Percentiles rank a stretch among this genome's conserved stretches.
Conservation (phyloP, 2,113 vertebrate species). For the Apistogramma diplotaenia region DNA sequence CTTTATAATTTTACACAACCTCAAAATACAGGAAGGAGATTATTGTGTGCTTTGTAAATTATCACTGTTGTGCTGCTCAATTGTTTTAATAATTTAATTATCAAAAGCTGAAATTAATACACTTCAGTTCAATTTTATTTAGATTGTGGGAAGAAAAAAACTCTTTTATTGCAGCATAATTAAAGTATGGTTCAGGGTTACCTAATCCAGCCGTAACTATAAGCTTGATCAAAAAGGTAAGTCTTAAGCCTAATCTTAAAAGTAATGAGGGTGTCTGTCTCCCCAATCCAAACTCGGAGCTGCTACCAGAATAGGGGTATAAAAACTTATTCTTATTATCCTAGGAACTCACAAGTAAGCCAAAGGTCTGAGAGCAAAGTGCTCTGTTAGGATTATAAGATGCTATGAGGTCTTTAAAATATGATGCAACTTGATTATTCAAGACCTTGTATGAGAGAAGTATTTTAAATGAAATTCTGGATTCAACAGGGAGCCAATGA, state of each 20-base stretch:
- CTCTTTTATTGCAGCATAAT: not conserved
- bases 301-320: not conserved
- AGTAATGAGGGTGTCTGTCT: not conserved
- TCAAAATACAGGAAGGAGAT: not conserved
- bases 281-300: not conserved
- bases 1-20: not conserved
- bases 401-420: too few relatives aligned
- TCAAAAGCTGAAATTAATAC: too few relatives aligned
- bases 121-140: not conserved
- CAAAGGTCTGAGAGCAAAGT: not conserved
- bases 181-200: not conserved
- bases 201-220: not conserved
- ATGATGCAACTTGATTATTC: too few relatives aligned
- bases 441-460: too few relatives aligned
- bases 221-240: not conserved
- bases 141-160: not conserved
- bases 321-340: not conserved
- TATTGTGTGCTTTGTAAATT: not conserved
- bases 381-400: too few relatives aligned
- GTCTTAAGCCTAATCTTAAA: not conserved
- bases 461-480: not conserved
- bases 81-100: too few relatives aligned
- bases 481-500: not conserved
- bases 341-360: not conserved
- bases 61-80: too few relatives aligned